phyloP scores from a whole-genome alignment of 2,113 vertebrate genomes.

The Gambusia holbrooki region DNA sequence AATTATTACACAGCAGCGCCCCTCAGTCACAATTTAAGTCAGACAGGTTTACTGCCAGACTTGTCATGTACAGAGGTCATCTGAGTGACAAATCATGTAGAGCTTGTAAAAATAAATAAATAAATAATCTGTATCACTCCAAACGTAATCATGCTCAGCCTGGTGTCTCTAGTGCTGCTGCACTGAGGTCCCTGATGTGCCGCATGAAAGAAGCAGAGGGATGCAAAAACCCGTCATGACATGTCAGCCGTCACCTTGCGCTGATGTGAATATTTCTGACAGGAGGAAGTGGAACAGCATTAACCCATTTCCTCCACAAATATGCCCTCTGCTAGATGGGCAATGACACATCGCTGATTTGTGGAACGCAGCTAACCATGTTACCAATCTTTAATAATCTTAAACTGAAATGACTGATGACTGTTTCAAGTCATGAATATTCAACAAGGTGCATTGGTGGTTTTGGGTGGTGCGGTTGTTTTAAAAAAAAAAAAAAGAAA shows the following conservation, averaged over 20 bases:
- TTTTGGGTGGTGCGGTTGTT: neutral
- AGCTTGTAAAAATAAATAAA: too few species aligned
- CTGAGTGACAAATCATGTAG: neutral
- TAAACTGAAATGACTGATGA: neutral
- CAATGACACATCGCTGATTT: neutral
- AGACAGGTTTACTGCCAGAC: neutral
- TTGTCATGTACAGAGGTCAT: neutral
- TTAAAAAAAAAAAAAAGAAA: too few species aligned
- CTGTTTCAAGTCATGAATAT: neutral
- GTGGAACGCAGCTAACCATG: neutral
- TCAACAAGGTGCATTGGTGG: neutral
- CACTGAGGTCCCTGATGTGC: neutral
- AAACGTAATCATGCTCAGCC: constrained; percentile 16
- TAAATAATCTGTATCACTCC: constrained; percentile 1
- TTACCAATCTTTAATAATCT: neutral
- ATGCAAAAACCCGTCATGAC: constrained; percentile 38
- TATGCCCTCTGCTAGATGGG: neutral
- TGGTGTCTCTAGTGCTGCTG: constrained; percentile 28
- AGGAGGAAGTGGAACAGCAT: constrained; percentile 38
- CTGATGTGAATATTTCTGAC: constrained; percentile 53
- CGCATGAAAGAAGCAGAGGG: constrained; percentile 19
- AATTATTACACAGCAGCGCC: neutral
- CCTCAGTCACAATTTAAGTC: neutral
- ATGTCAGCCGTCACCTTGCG: constrained; percentile 57
- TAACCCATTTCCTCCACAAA: constrained; percentile 30